Base-by-base conservation (phyloP, 2,797 vertebrate species). In the Balearica regulorum region DNA sequence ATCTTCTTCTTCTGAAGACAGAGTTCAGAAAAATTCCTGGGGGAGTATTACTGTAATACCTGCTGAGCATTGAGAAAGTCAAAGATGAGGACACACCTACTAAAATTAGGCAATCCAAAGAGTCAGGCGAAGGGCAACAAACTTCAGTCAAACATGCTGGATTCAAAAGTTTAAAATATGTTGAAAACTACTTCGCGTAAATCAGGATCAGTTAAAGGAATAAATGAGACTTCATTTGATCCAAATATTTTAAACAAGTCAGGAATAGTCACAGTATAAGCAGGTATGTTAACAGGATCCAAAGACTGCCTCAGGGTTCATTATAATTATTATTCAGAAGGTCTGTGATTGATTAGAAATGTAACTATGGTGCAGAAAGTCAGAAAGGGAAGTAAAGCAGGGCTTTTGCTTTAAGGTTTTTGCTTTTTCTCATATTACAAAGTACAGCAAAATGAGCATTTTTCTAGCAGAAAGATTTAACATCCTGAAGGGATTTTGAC, bases 211-310 rank as follows among this genome's bases (percentile, higher is more conserved):
- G 39, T 77, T 64, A 93, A 77, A 95, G 33, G 48, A 92, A 71
- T 55, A 71, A 69, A 33, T 9, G 15, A 82, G 69, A 79, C 26
- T 94, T 87, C 53, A 91, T 76, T 86, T 88, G 83, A 96, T 93
- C 51, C 44, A 88, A 91, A 25, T 86, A 82, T 70, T 95, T 95
- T 66, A 70, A 96, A 84, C 89, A 96, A 96, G 91, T 91, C 64
- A 60, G 79, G 87, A 95, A 96, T 19, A 94, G 91, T 62, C 85
- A 82, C 28, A 60, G 33, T 22, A 51, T 79, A 84, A 87, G 46
- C 48, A 95, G 49, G 77, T 75, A 87, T 71, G 62, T 55, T 87
- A 89, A 80, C 43, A 77, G 48, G 49, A 85, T 35, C 17, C 48
- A 89, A 49, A 83, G 10, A 60, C 7, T 70, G 91, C 96, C 91